phyloP scores from a whole-genome alignment of 2,113 vertebrate genomes.

The Camelus bactrianus region DNA sequence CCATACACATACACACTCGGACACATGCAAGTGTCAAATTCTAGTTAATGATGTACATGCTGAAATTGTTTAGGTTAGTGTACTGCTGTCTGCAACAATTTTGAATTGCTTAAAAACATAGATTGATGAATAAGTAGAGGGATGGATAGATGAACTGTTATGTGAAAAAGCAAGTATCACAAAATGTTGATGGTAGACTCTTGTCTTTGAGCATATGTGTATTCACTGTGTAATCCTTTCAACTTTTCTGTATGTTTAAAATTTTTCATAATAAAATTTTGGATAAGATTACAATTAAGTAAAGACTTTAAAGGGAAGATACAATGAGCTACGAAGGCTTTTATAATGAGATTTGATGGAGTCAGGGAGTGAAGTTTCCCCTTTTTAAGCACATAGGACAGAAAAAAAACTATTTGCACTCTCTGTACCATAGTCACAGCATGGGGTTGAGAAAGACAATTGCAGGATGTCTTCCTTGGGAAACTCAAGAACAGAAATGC shows the following conservation, averaged over 20 bases:
- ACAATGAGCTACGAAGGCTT: not conserved
- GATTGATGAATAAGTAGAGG: not conserved
- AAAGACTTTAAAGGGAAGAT: not conserved
- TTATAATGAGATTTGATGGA: not conserved
- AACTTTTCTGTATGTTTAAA: not conserved
- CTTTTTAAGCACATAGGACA: not conserved
- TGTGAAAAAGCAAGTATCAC: not conserved
- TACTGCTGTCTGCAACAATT: not conserved
- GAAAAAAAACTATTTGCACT: not conserved
- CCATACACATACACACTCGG: not conserved
- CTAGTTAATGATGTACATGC: not conserved
- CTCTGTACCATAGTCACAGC: not conserved
- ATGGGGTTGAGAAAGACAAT: conserved; percentile 1
- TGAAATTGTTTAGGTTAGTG: not conserved
- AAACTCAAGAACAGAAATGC: conserved; percentile 24
- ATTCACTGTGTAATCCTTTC: not conserved
- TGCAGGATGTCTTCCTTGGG: not conserved
- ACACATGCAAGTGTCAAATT: not conserved
- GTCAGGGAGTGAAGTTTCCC: not conserved
- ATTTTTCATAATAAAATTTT: not conserved
- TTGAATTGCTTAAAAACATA: not conserved
- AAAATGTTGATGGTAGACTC: not conserved
- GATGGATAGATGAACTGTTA: not conserved
- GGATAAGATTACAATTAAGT: not conserved
- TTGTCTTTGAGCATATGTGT: not conserved